phyloP scores from a whole-genome alignment of 1,140 invertebrate species.

The Oryzaephilus surinamensis region DNA sequence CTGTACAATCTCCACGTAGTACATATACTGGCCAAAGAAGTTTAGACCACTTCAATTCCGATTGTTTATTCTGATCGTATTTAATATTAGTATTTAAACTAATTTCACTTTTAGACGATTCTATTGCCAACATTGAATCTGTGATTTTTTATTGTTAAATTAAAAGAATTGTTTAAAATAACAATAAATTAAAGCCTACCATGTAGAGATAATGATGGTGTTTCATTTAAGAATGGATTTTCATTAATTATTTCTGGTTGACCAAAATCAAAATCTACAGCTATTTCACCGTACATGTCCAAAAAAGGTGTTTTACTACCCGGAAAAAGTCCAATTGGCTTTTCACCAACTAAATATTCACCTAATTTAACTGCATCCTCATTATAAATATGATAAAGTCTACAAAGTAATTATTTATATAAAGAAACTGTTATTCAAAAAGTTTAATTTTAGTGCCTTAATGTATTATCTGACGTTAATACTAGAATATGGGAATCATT shows the following conservation, averaged over 20 bases:
- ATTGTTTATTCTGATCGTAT: too few species aligned
- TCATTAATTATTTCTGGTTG: conserved; percentile 41
- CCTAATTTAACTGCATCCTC: conserved; percentile 37
- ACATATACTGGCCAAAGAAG: conserved; percentile 66
- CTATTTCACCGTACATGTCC: conserved; percentile 63
- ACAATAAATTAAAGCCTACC: too few species aligned
- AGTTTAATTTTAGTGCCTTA: conserved; percentile 64
- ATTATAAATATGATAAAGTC: conserved; percentile 40
- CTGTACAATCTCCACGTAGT: conserved; percentile 72
- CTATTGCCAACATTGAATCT: too few species aligned
- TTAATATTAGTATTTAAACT: too few species aligned
- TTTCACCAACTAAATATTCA: conserved; percentile 47
- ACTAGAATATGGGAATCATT: conserved; percentile 65
- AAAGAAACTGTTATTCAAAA: background rate
- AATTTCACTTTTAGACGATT: too few species aligned
- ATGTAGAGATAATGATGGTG: too few species aligned
- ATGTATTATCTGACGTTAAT: conserved; percentile 70
- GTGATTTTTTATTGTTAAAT: background rate
- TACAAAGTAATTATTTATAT: conserved; percentile 22
- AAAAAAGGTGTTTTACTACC: conserved; percentile 43
- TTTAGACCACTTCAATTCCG: too few species aligned
- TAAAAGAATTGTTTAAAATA: background rate
- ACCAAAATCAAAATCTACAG: conserved; percentile 75
- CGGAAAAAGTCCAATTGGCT: conserved; percentile 39
- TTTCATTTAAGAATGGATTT: too few species aligned